Base-by-base conservation (phyloP, 2,888 invertebrate species). In the Ypsolopha sequella region DNA sequence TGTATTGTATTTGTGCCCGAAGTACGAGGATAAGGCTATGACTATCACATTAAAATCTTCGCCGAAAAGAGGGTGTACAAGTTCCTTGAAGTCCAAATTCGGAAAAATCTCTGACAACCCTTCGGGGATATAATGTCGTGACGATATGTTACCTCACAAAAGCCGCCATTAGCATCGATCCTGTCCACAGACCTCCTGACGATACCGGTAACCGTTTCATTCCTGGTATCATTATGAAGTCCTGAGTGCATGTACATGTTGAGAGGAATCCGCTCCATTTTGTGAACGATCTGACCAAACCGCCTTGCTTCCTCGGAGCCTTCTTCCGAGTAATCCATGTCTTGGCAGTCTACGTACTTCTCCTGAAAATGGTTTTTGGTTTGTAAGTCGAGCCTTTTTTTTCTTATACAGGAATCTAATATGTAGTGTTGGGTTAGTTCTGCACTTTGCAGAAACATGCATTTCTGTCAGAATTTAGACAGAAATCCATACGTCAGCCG, bases 301-400 rank as follows among this genome's bases (percentile, higher is more conserved):
- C 72, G 65, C 51, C 78, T 65, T 52, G 60, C 33, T 10, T 24
- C 13, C 7, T 36, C 57, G 6, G 68, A 70, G 1, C 80, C 67
- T 71, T 1, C 79, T 2, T 77, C 77, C 0, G 79, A 78, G 53
- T 82, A 82, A 55, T 70, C 68, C 48, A 82, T 80, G 33, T 80
- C 80, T 66, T 78, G 73, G 54, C 82, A 82, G 53, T 82, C 80
- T 2, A 82, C 82, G 53, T 80, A 82, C 59, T 81, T 82, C 55
- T 80, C 81, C 82, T 82, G 57, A 7, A 54, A 51, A 45, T 9
- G 44, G 38, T 4, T 38, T 8, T 38, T 38, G 38, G 38, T 10
- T 38, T 38, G 38, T 38, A 8, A 38, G 38, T 10, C 9, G 6
- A n/a, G 38, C 38, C n/a, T 38, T 38, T 2, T 38, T 38, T 2